These are phyloP conservation scores for Drosophila flavopinicola DNA, from an alignment of 2,888 invertebrate species.

Conservation along the genomic window DNA sequence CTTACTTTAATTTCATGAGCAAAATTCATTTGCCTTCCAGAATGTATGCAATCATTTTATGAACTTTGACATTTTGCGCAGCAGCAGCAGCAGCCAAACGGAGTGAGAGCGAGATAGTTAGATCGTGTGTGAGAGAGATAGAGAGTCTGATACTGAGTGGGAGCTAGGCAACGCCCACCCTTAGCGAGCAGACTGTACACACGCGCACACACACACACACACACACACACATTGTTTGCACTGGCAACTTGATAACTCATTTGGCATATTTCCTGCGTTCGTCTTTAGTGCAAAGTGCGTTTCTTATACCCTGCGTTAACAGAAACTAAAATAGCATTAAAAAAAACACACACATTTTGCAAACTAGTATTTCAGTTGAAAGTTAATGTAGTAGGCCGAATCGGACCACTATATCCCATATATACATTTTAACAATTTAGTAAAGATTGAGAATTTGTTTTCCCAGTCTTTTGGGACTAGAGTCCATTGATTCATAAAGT, in stretches of 20 bases:
- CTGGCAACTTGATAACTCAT: conserved; percentile 46
- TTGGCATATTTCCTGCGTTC: conserved; percentile 51
- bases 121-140: not conserved
- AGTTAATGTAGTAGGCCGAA: too few species aligned
- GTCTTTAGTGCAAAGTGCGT: conserved; percentile 17
- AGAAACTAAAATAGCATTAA: too few species aligned
- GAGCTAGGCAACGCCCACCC: conserved; percentile 22
- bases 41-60: conserved; percentile 65
- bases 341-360: too few species aligned
- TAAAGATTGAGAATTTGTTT: too few species aligned
- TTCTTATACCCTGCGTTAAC: not conserved
- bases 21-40: conserved; percentile 49
- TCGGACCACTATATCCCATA: too few species aligned
- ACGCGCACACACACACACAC: conserved; percentile 18
- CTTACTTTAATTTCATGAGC: conserved; percentile 60
- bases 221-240: conserved; percentile 33
- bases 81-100: conserved; percentile 15
- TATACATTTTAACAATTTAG: too few species aligned
- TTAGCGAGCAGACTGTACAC: conserved; percentile 5
- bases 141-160: not conserved
- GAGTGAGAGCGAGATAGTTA: conserved; percentile 5
- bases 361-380: too few species aligned
- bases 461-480: too few species aligned
- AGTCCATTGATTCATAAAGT: too few species aligned
- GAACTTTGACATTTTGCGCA: conserved; percentile 59